A percentile compares a stretch with the other conserved stretches of the same genome.
These are phyloP conservation scores for Darevskia mixta DNA, from an alignment of 2,797 vertebrate genomes.

Conservation along the genomic window DNA sequence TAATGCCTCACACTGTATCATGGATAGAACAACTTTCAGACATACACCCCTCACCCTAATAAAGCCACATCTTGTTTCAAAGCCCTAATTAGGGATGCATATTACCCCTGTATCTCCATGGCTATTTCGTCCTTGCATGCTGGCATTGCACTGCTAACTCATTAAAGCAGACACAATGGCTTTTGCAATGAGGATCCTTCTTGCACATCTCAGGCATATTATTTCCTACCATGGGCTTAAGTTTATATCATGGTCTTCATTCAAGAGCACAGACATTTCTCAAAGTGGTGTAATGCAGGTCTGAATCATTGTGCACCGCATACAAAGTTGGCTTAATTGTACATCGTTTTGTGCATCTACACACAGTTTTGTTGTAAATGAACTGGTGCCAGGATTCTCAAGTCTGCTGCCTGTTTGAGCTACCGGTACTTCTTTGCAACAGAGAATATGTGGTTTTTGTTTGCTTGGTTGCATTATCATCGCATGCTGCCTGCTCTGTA, in stretches of 20 bases:
- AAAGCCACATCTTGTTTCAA: not conserved
- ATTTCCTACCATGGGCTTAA: not conserved
- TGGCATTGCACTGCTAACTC: not conserved
- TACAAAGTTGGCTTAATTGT: not conserved
- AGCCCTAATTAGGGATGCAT: not conserved
- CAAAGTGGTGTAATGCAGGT: not conserved
- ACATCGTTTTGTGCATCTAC: not conserved
- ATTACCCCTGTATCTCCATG: not conserved
- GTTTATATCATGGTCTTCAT: not conserved
- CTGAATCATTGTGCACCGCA: not conserved
- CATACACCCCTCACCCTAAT: not conserved
- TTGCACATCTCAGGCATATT: not conserved
- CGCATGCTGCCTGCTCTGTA: not conserved
- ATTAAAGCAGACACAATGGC: not conserved
- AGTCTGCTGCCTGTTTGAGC: not conserved
- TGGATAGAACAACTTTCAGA: not conserved
- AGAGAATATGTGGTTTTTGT: not conserved
- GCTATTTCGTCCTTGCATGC: not conserved
- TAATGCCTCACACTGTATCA: not conserved
- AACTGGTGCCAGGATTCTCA: not conserved
- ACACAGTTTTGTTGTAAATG: not conserved
- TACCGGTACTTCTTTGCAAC: not conserved
- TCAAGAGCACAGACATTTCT: not conserved
- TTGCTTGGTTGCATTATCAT: not conserved
- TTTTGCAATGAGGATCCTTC: not conserved